A percentile compares a stretch with the other conserved stretches of the same genome.
These are phyloP conservation scores for Drosophila bunnanda DNA, from an alignment of 2,888 invertebrate species.

Conservation along the genomic window DNA sequence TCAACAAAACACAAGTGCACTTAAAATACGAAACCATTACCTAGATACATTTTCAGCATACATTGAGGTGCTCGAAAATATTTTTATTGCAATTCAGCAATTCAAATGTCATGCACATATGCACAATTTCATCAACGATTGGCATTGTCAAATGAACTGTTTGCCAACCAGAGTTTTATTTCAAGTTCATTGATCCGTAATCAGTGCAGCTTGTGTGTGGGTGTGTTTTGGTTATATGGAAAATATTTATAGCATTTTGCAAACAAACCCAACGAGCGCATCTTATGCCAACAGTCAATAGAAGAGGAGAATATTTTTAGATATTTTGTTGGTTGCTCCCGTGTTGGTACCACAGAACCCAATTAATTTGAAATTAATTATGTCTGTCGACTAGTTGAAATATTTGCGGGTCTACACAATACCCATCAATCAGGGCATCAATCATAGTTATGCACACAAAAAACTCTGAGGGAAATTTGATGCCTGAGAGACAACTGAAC, in stretches of 20 bases:
- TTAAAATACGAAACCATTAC: neutral
- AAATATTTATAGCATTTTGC: neutral
- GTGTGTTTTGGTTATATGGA: neutral
- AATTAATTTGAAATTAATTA: conserved; percentile 21
- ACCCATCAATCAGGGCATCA: conserved; percentile 41
- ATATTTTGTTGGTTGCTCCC: neutral
- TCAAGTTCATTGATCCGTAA: conserved; percentile 22
- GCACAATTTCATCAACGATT: conserved; percentile 18
- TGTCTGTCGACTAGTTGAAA: neutral
- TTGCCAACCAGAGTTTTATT: neutral
- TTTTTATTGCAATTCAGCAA: conserved; percentile 10
- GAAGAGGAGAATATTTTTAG: neutral
- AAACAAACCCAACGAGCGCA: conserved; percentile 1
- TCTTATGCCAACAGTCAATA: neutral
- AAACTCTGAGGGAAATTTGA: conserved; percentile 22
- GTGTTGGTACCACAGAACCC: conserved; percentile 7
- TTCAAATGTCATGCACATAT: conserved; percentile 8
- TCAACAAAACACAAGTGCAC: neutral
- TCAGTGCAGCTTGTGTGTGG: neutral
- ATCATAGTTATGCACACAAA: conserved; percentile 19
- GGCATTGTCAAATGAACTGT: neutral
- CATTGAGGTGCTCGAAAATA: conserved; percentile 2
- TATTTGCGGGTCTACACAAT: conserved; percentile 31
- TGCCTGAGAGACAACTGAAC: conserved; percentile 25
- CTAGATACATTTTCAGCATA: neutral